Evolutionary conservation across 2,113 vertebrate species (phyloP), one percentile per base, ranked within the genome.

Genomic region (Larimichthys polyactis): DNA sequence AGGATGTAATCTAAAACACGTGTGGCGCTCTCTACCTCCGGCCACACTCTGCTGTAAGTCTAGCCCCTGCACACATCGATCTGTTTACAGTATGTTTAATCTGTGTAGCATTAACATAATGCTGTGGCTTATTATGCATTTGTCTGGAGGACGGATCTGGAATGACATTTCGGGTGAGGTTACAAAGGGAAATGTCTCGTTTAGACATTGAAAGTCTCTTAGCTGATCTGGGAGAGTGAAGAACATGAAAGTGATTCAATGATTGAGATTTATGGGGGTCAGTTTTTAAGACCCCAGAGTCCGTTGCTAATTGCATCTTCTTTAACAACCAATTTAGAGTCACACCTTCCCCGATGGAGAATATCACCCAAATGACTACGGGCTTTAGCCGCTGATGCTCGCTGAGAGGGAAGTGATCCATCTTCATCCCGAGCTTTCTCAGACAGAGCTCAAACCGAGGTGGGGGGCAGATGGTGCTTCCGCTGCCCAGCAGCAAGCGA

Each of bases 331-430:
- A 78, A 82, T 91, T 89, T 74, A 57, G 67, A 75, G 54, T 83
- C 84, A 75, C 87, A 90, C 75, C 84, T 90, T 75, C 63, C 17
- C 58, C 4, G 71, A 60, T 12, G 63, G 78, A 81, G 65, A 74
- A 71, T 71, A 78, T 72, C 65, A 24, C 48, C 59, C 75, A 10
- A 79, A 78, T 43, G 70, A 68, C 32, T 71, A 22, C 63, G 52
- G 78, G 65, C 86, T 90, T 90, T 85, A 83, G 86, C 87, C 74
- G 87, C 76, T 64, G 79, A 22, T 14, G 80, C 71, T 86, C n/a
- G 9, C 88, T 82, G 86, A 91, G 86, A 75, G 54, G 83, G 90
- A 90, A 90, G 91, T 90, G 79, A 94, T 93, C 91, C 91, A 83
- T 94, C 93, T 93, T 90, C 80, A 74, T 86, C 81, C 84, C 1